Evolutionary conservation across 2,797 vertebrate genomes (phyloP).

Genomic region (Enoplosus armatus): DNA sequence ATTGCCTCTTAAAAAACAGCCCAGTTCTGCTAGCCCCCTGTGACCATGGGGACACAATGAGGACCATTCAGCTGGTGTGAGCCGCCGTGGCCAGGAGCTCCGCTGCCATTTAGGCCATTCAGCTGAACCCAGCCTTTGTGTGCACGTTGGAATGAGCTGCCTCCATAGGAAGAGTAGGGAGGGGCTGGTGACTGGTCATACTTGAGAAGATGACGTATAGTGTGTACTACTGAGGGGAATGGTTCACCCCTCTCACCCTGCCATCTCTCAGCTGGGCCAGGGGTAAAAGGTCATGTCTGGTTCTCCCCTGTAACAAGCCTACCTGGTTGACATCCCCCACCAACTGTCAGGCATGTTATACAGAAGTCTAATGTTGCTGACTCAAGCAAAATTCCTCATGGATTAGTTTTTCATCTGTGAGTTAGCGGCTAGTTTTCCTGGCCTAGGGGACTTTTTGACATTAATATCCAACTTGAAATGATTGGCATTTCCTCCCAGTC

Average conservation of each 20-base stretch:
- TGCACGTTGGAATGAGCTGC: constrained; percentile 73
- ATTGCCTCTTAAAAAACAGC: constrained; percentile 83
- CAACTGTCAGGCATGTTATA: constrained; percentile 13
- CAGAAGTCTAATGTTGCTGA: constrained; percentile 26
- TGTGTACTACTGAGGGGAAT: constrained; percentile 32
- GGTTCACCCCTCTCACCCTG: constrained; percentile 14
- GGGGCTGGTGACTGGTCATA: constrained; percentile 61
- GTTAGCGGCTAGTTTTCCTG: background rate
- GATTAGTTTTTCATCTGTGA: background rate
- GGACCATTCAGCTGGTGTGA: constrained; percentile 82
- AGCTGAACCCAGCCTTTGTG: constrained; percentile 81
- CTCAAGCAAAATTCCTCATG: constrained; percentile 15
- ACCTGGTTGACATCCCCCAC: constrained; percentile 18
- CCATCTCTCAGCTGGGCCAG: constrained; percentile 24
- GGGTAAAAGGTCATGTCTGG: constrained; percentile 41
- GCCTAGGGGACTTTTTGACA: background rate
- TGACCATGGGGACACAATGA: constrained; percentile 85
- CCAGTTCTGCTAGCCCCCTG: constrained; percentile 80
- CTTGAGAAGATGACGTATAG: constrained; percentile 62
- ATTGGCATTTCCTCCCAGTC: constrained; percentile 2
- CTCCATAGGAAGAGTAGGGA: constrained; percentile 60
- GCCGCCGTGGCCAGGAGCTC: constrained; percentile 77
- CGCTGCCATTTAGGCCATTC: constrained; percentile 82
- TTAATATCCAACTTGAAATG: constrained; percentile 26
- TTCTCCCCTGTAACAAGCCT: constrained; percentile 23